A percentile compares a stretch with the other conserved stretches of the same genome.
These are phyloP conservation scores for Vicugna pacos DNA, from an alignment of 2,113 vertebrate species.

Conservation along the genomic window DNA sequence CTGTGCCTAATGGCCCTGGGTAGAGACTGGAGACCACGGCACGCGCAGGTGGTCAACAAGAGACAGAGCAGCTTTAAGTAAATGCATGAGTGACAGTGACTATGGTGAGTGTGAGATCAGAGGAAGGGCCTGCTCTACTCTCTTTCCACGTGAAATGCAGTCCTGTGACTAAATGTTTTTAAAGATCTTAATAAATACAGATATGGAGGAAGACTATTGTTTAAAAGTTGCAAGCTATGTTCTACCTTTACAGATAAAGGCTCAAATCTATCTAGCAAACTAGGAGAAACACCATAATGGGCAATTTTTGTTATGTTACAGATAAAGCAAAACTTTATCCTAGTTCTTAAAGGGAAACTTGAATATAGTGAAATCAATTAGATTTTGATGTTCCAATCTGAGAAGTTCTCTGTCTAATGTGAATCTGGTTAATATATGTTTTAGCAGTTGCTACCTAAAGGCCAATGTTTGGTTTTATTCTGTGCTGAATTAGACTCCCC, in stretches of 20 bases:
- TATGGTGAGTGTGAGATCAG: not conserved
- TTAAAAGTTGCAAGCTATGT: not conserved
- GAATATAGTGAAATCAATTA: conserved; percentile 20
- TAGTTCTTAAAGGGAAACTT: conserved; percentile 33
- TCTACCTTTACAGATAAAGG: not conserved
- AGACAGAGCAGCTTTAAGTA: not conserved
- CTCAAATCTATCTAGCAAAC: not conserved
- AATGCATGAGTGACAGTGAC: not conserved
- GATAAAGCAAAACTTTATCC: not conserved
- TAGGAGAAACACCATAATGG: not conserved
- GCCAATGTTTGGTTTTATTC: conserved; percentile 9
- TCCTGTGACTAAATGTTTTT: not conserved
- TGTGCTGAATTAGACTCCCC: not conserved
- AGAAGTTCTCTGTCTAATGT: conserved; percentile 22
- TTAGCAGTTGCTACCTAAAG: not conserved
- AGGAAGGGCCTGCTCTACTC: not conserved
- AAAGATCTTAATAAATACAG: not conserved
- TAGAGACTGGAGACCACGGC: not conserved
- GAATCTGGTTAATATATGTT: not conserved
- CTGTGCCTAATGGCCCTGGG: not conserved
- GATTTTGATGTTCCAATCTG: conserved; percentile 36
- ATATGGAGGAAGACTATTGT: not conserved
- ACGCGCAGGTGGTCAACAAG: not conserved
- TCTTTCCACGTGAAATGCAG: not conserved
- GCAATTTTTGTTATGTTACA: not conserved